Evolutionary conservation across 2,888 invertebrate genomes (phyloP).

Genomic region (Timema cristinae): DNA sequence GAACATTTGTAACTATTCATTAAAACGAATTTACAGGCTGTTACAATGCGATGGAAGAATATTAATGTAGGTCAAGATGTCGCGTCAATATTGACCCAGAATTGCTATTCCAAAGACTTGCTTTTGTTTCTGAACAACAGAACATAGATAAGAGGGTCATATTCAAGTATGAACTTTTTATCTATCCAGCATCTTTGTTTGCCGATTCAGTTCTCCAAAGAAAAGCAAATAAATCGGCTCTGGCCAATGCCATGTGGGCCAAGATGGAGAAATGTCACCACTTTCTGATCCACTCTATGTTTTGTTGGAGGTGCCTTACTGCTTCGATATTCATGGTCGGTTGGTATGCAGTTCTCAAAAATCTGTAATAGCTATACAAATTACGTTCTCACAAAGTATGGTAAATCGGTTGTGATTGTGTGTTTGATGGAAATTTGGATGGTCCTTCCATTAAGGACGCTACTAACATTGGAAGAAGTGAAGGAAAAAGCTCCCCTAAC

Average conservation of each 20-base stretch:
- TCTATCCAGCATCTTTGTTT: too few relatives aligned
- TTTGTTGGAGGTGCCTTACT: background rate
- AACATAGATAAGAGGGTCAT: too few relatives aligned
- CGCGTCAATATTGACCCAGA: background rate
- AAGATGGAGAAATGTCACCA: background rate
- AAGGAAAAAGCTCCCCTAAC: background rate
- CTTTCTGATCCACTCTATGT: background rate
- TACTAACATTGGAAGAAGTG: background rate
- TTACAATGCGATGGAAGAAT: too few relatives aligned
- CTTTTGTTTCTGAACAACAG: too few relatives aligned
- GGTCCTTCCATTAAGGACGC: slow-evolving; percentile 11
- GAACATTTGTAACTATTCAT: too few relatives aligned
- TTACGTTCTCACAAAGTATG: background rate
- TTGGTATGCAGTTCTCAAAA: background rate
- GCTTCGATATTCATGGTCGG: background rate
- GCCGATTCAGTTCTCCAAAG: too few relatives aligned
- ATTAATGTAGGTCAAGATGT: too few relatives aligned
- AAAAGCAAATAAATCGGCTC: too few relatives aligned
- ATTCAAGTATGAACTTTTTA: too few relatives aligned
- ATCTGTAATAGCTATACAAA: background rate
- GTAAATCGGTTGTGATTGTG: slow-evolving; percentile 1
- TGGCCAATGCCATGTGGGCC: background rate
- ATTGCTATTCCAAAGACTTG: too few relatives aligned
- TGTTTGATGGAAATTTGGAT: background rate
- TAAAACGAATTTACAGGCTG: too few relatives aligned